phyloP scores from a whole-genome alignment of 2,797 vertebrate genomes.

The Clamator glandarius region DNA sequence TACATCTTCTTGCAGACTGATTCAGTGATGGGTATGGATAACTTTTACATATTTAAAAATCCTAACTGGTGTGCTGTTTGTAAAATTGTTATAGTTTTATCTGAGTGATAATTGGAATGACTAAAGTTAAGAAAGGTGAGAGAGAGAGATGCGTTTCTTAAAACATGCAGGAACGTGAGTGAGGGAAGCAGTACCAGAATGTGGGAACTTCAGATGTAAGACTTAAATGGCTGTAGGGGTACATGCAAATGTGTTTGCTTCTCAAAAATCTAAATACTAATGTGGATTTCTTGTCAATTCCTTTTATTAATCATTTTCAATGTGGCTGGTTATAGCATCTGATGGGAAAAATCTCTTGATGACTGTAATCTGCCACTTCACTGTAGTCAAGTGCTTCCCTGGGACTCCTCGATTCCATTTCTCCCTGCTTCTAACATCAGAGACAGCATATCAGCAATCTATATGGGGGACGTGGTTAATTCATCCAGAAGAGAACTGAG shows the following conservation, averaged over 20 bases:
- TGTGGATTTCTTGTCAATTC: slow-evolving; percentile 6
- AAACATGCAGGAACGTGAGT: background rate
- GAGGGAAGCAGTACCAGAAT: background rate
- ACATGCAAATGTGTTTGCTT: background rate
- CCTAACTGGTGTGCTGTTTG: background rate
- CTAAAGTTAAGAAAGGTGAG: slow-evolving; percentile 1
- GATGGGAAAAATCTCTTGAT: background rate
- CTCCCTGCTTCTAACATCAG: background rate
- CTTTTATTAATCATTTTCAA: slow-evolving; percentile 17
- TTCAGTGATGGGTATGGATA: background rate
- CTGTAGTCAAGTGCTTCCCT: background rate
- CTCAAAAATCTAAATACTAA: background rate
- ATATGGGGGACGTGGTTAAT: slow-evolving; percentile 11
- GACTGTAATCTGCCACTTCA: background rate
- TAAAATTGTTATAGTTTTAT: background rate
- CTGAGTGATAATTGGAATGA: background rate
- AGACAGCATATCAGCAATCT: background rate
- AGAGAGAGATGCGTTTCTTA: background rate
- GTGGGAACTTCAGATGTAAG: background rate
- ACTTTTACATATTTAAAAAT: background rate
- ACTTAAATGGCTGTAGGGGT: background rate
- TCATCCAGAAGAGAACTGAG: background rate
- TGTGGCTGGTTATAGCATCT: background rate
- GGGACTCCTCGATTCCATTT: background rate
- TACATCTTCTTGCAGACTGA: background rate